phyloP scores from a whole-genome alignment of 1,140 invertebrate species.

The Nasonia giraulti region DNA sequence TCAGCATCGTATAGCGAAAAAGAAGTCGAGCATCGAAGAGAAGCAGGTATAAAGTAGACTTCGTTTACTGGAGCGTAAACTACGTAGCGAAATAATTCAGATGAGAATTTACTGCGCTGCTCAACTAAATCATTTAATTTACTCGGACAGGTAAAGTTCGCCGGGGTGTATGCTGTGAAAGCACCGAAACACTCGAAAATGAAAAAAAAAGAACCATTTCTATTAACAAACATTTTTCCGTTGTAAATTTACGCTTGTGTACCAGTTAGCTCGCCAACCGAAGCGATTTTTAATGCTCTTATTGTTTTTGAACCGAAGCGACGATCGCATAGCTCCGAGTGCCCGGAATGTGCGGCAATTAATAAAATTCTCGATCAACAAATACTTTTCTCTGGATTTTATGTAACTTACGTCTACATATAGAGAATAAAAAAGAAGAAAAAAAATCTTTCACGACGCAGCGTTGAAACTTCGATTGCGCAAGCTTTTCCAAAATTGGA shows the following conservation, averaged over 20 bases:
- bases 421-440: too few relatives aligned
- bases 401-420: too few relatives aligned
- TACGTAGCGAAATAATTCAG: not conserved
- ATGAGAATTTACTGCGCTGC: not conserved
- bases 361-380: too few relatives aligned
- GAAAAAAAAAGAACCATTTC: not conserved
- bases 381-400: too few relatives aligned
- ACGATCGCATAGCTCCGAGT: too few relatives aligned
- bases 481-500: not conserved
- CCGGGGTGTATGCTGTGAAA: not conserved
- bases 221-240: not conserved
- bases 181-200: not conserved
- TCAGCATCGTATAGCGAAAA: too few relatives aligned
- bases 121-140: slow-evolving; percentile 2
- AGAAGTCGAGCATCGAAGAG: too few relatives aligned
- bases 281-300: not conserved
- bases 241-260: not conserved
- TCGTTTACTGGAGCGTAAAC: slow-evolving; percentile 6
- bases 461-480: not conserved
- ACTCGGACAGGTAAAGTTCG: not conserved
- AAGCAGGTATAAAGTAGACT: not conserved
- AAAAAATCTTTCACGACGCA: too few relatives aligned
- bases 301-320: not conserved
- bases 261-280: not conserved
- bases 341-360: too few relatives aligned